phyloP scores from a whole-genome alignment of 2,888 invertebrate species.

The Drosophila atroscutellata region DNA sequence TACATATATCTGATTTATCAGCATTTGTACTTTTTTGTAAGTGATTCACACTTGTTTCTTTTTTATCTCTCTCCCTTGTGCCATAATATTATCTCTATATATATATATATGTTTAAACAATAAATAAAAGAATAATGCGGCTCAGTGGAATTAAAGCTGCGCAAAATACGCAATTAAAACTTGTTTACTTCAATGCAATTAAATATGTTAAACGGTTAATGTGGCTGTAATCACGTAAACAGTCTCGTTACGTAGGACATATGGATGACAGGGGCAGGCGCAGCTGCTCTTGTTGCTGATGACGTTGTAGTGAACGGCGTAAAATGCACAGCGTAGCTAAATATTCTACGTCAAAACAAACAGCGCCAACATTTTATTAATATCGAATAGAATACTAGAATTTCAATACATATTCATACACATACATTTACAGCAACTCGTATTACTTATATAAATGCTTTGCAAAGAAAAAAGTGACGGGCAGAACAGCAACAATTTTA shows the following conservation, averaged over 20 bases:
- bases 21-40: constrained; percentile 8
- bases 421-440: constrained; percentile 17
- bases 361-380: constrained; percentile 46
- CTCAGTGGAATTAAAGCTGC: constrained; percentile 14
- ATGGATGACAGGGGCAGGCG: constrained; percentile 11
- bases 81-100: not conserved
- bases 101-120: constrained; percentile 41
- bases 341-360: constrained; percentile 10
- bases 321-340: constrained; percentile 11
- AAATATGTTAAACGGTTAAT: constrained; percentile 1
- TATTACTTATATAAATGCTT: constrained; percentile 48
- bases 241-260: constrained; percentile 3
- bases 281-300: constrained; percentile 5
- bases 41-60: constrained; percentile 29
- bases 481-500: constrained; percentile 19
- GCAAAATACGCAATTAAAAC: constrained; percentile 33
- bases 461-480: constrained; percentile 46
- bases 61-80: not conserved
- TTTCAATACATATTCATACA: constrained; percentile 32
- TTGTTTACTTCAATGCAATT: constrained; percentile 10
- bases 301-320: constrained; percentile 19
- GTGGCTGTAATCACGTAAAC: constrained; percentile 12
- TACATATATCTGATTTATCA: not conserved
- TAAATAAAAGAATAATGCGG: constrained; percentile 44
- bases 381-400: constrained; percentile 42